Base-by-base conservation (phyloP, 1,140 invertebrate species). In the Thalassaphorura encarpata region DNA sequence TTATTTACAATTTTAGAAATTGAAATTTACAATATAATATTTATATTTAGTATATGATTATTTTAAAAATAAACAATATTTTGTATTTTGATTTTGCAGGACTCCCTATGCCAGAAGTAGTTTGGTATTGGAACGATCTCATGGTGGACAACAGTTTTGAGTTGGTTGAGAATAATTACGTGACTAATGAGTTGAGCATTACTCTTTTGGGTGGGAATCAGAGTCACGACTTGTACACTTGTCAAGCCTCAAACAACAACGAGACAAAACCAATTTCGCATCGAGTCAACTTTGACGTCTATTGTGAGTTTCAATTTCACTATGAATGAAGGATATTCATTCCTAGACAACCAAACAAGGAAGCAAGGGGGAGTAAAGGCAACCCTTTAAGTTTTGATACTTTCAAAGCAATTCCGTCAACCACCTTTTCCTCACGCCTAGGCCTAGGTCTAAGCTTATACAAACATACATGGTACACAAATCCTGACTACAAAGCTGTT, bases 181-280 rank as follows among this genome's bases (percentile, higher is more conserved):
- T 53, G 1, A 55, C 53, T 19, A 64, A 64, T 58, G 59, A 64
- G 40, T 36, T 64, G 40, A 53, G 11, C 19, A 64, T 61, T 31
- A 48, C 18, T 15, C 58, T 60, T 36, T 51, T 64, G 45, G 54
- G 51, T 2, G 16, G 60, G 42, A 28, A 50, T 42, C 56, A 64
- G 28, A 56, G 43, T 36, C 36, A 52, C 28, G 60, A 64, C 33
- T 36, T 64, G 28, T 61, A 57, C 54, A 64, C 53, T 28, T 64
- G 63, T 56, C 63, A 61, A 57, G 63, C 63, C 15, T 59, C 31
- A 27, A 64, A 64, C 42, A 58, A 64, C 40, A 64, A 64, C 47
- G 60, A 64, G 19, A 61, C 56, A 4, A 59, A 55, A 52, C 48
- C 49, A 31, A 33, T 64, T 29, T 45, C 56, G 8, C 63, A 64